These are phyloP conservation scores for Enteromius paludinosus DNA, from an alignment of 2,797 vertebrate genomes.

Conservation along the genomic window DNA sequence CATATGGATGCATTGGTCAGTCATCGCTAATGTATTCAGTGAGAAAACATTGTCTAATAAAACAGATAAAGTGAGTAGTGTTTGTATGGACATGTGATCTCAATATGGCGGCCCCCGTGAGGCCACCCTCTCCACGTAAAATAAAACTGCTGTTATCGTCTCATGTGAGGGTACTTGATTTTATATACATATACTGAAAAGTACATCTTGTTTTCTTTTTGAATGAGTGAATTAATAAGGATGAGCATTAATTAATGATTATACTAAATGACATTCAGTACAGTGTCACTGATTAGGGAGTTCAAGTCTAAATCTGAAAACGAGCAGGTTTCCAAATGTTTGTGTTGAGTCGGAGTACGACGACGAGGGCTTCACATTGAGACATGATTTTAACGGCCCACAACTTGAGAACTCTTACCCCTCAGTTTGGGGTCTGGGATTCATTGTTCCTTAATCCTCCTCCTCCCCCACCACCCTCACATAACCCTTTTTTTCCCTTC, in stretches of 20 bases:
- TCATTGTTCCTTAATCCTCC: constrained; percentile 66
- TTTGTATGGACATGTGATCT: background rate
- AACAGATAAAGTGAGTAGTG: background rate
- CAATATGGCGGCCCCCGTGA: background rate
- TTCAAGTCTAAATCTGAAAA: constrained; percentile 7
- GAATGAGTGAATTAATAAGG: background rate
- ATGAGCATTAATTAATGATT: background rate
- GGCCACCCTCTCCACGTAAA: background rate
- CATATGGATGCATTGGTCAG: background rate
- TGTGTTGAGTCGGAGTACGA: background rate
- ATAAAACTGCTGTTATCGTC: background rate
- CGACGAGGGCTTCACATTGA: background rate
- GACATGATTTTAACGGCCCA: constrained; percentile 34
- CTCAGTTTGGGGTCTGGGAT: constrained; percentile 57
- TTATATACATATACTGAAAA: background rate
- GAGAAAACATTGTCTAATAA: background rate
- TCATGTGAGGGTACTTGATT: background rate
- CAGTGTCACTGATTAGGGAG: background rate
- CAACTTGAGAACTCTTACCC: constrained; percentile 56
- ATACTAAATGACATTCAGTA: background rate
- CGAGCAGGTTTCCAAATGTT: constrained; percentile 23
- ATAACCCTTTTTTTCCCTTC: constrained; percentile 30
- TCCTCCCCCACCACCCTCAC: constrained; percentile 45
- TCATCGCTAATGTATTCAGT: background rate
- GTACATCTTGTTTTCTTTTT: background rate